Evolutionary conservation across 2,113 vertebrate species (phyloP).

Genomic region (Dromaius novaehollandiae): DNA sequence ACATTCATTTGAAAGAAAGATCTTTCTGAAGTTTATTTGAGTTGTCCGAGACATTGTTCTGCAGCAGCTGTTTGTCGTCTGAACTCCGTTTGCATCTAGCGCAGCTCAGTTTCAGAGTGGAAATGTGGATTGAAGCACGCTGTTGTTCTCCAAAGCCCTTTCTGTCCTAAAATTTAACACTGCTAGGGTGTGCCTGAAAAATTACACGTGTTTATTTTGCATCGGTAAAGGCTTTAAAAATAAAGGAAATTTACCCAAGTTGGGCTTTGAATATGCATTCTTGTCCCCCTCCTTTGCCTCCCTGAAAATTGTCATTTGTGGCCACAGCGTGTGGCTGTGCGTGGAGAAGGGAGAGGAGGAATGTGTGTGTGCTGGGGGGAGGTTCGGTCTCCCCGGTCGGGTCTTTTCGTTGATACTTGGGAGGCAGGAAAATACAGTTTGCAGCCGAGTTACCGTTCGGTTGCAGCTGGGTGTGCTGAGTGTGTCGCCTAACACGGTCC

Average conservation of each 20-base stretch:
- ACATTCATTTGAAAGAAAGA: background rate
- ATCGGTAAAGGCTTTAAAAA: background rate
- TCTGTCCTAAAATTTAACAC: background rate
- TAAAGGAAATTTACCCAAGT: background rate
- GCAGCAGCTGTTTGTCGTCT: background rate
- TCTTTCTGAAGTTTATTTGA: background rate
- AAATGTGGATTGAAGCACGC: background rate
- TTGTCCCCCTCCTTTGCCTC: background rate
- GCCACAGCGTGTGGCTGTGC: background rate
- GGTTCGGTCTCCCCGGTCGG: rapidly evolving
- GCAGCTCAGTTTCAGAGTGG: background rate
- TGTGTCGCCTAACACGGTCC: rapidly evolving
- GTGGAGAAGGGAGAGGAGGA: background rate
- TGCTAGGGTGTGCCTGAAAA: background rate
- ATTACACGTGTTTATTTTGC: background rate
- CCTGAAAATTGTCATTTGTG: constrained; percentile 11
- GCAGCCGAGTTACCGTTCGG: background rate
- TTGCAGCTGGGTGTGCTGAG: background rate
- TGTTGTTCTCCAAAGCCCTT: background rate
- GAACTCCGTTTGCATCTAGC: background rate
- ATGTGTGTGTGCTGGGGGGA: background rate
- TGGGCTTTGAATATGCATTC: background rate
- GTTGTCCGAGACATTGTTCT: constrained; percentile 35
- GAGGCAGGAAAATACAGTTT: background rate
- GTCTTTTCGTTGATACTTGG: background rate